These are phyloP conservation scores for Drosophila merina DNA, from an alignment of 2,888 invertebrate genomes.

Conservation along the genomic window DNA sequence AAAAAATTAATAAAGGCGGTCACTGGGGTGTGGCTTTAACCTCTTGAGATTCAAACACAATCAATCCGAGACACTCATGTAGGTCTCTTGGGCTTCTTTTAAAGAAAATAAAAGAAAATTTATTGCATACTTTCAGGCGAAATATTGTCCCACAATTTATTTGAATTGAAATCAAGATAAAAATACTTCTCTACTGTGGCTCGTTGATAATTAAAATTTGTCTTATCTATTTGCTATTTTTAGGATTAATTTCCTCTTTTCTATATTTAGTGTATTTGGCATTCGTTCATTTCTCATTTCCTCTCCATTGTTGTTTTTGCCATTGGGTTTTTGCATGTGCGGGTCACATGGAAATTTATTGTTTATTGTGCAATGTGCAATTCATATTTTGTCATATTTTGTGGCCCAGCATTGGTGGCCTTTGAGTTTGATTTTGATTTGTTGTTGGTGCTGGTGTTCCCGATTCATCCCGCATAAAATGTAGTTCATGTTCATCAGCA, in stretches of 20 bases:
- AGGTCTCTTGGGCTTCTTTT: not conserved
- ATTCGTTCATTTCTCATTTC: conserved; percentile 8
- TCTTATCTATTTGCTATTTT: not conserved
- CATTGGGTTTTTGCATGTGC: conserved; percentile 31
- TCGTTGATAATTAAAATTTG: not conserved
- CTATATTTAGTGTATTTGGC: conserved; percentile 20
- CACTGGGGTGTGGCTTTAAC: not conserved
- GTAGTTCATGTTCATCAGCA: conserved; percentile 47
- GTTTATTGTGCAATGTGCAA: conserved; percentile 62
- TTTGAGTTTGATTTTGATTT: conserved; percentile 65
- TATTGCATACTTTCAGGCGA: not conserved
- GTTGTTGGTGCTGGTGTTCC: conserved; percentile 45
- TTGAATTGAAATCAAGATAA: not conserved
- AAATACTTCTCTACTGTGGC: not conserved
- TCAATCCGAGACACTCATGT: not conserved
- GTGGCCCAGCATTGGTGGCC: conserved; percentile 45
- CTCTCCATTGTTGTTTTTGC: conserved; percentile 2
- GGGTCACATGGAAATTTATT: conserved; percentile 69
- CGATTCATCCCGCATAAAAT: conserved; percentile 65
- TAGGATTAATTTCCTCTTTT: not conserved
- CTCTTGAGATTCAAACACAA: conserved; percentile 3
- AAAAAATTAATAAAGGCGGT: conserved; percentile 15
- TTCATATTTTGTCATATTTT: conserved; percentile 72
- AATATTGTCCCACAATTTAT: no score
- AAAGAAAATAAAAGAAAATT: not conserved